A percentile compares a stretch with the other conserved stretches of the same genome.
phyloP scores from a whole-genome alignment of 2,888 invertebrate species.

The Campoplex capitator region DNA sequence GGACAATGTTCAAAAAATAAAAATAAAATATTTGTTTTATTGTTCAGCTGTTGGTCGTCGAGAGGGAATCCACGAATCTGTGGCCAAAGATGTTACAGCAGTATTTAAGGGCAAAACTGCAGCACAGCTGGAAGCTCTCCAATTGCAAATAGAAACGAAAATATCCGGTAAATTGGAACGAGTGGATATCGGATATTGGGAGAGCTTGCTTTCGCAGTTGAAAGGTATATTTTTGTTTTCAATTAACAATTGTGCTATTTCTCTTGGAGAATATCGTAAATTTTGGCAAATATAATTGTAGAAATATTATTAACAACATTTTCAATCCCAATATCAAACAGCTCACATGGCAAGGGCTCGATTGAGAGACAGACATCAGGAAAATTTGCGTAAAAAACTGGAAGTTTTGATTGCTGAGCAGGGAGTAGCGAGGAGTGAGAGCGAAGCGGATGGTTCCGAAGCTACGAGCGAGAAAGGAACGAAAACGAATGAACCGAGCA shows the following conservation, averaged over 20 bases:
- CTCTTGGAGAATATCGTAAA: neutral
- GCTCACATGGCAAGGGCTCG: slow-evolving; percentile 97
- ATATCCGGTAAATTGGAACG: slow-evolving; percentile 94
- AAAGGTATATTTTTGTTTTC: slow-evolving; percentile 86
- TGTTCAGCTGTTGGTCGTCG: slow-evolving; percentile 86
- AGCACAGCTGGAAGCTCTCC: slow-evolving; percentile 92
- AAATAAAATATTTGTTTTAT: slow-evolving; percentile 31
- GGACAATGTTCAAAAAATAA: neutral
- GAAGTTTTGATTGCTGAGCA: slow-evolving; percentile 95
- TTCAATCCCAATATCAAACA: slow-evolving; percentile 74
- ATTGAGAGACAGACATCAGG: slow-evolving; percentile 96
- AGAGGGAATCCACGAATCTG: slow-evolving; percentile 95
- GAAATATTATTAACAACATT: neutral
- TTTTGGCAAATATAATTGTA: neutral
- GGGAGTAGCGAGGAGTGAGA: slow-evolving; percentile 86
- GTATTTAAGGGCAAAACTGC: slow-evolving; percentile 98
- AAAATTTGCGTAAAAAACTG: slow-evolving; percentile 94
- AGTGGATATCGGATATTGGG: slow-evolving; percentile 99
- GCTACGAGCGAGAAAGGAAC: slow-evolving; percentile 77
- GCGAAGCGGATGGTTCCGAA: slow-evolving; percentile 78
- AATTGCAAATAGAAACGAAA: slow-evolving; percentile 94
- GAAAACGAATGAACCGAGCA: slow-evolving; percentile 75
- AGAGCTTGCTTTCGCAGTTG: slow-evolving; percentile 96
- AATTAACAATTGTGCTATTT: neutral
- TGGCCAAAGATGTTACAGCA: slow-evolving; percentile 94